Base-by-base conservation (phyloP, 2,888 invertebrate species). In the Tachystola acroxantha region DNA sequence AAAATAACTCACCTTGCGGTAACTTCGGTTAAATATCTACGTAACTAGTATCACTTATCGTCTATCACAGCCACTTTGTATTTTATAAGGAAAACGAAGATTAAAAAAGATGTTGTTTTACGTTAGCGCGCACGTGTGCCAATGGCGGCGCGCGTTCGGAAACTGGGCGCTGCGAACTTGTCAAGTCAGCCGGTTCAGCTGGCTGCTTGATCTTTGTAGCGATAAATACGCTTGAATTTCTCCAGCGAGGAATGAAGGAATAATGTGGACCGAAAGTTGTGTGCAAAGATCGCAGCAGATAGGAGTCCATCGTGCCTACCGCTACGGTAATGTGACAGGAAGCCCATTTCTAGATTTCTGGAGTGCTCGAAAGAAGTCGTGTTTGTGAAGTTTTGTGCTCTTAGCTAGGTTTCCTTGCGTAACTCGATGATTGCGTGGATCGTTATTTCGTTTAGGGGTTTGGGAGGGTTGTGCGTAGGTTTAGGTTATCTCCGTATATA, bases 121-220 rank as follows among this genome's bases (percentile, higher is more conserved):
- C 32, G n/a, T n/a, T n/a, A 31, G 37, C 46, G 53, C 53, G 44
- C 52, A 52, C 53, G 72, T 70, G 66, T 63, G 56, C 45, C 46
- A 53, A 38, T 42, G 60, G 45, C 69, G 66, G 62, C 67, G 63
- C 64, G 57, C 70, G 67, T 58, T 71, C 59, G 62, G 63, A 59
- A 64, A 81, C 82, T 79, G 71, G 70, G 37, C 32, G n/a, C n/a
- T n/a, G n/a, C 34, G 19, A 9, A 12, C n/a, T n/a, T n/a, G 16
- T 16, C 2, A n/a, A 10, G 36, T 27, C 20, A 25, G 31, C 10
- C 11, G 7, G 43, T 24, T n/a, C 6, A 7, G 34, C 28, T 10
- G 9, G 14, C 6, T 1, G 7, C n/a, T 14, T 9, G 2, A 14
- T 6, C 3, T 14, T 2, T 24, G 24, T n/a, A 24, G 24, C 24